Conservation (phyloP, 2,797 vertebrate species). For the Melanitta fusca region DNA sequence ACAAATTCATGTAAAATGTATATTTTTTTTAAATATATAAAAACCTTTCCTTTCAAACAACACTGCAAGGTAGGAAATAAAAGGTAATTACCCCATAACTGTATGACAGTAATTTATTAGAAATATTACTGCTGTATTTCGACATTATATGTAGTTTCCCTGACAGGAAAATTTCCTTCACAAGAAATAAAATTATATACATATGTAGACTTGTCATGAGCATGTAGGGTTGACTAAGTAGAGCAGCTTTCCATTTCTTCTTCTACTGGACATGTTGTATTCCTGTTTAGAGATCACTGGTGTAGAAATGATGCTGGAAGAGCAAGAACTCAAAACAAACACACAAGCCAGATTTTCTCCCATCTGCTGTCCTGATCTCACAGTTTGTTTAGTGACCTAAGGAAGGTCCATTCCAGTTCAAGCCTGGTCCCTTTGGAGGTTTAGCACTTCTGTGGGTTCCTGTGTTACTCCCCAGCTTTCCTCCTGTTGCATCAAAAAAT, state of each 20-base stretch:
- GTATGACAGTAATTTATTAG: slow-evolving; percentile 24
- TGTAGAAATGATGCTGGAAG: neutral
- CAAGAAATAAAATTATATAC: neutral
- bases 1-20: neutral
- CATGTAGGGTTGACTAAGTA: neutral
- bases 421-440: neutral
- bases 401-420: neutral
- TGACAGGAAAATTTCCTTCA: slow-evolving; percentile 2
- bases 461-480: neutral
- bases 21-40: neutral
- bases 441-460: neutral
- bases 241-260: neutral
- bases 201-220: neutral
- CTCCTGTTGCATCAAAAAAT: neutral
- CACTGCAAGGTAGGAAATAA: neutral
- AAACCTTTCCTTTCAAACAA: neutral
- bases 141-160: neutral
- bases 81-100: slow-evolving; percentile 19
- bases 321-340: neutral
- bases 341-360: neutral
- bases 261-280: neutral
- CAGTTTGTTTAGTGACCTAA: neutral
- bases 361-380: neutral
- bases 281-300: neutral
- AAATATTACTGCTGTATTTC: slow-evolving; percentile 1